phyloP scores from a whole-genome alignment of 2,888 invertebrate species.

The Junonia oenone region DNA sequence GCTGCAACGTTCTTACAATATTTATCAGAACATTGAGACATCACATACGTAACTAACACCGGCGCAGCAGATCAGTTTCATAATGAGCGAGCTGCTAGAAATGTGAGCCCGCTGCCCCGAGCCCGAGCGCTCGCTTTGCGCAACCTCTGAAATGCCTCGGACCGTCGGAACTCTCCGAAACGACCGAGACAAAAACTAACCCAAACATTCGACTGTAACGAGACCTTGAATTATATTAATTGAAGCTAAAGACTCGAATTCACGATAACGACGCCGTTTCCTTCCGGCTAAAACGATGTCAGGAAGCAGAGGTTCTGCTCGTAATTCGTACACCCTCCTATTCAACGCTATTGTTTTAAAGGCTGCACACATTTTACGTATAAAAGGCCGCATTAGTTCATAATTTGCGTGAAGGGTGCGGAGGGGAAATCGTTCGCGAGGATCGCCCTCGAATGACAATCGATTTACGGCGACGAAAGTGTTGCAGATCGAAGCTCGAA shows the following conservation, averaged over 20 bases:
- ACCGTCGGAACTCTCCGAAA: neutral
- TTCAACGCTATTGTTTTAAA: neutral
- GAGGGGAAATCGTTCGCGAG: constrained; percentile 34
- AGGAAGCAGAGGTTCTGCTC: constrained; percentile 28
- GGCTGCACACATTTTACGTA: neutral
- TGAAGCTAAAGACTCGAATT: constrained; percentile 20
- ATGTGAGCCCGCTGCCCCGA: constrained; percentile 19
- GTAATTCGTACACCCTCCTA: constrained; percentile 6
- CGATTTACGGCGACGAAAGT: constrained; percentile 62
- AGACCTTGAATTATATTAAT: constrained; percentile 24
- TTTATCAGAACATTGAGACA: constrained; percentile 22
- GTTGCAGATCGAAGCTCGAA: constrained; percentile 60
- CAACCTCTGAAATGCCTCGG: neutral
- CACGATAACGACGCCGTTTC: constrained; percentile 27
- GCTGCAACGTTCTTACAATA: neutral
- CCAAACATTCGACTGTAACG: constrained; percentile 3
- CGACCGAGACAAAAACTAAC: constrained; percentile 1
- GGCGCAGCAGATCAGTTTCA: constrained; percentile 27
- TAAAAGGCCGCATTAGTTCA: neutral
- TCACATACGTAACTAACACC: constrained; percentile 27
- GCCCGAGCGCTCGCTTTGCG: neutral
- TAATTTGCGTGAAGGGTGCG: neutral
- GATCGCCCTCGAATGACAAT: constrained; percentile 60
- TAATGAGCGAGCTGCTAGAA: constrained; percentile 22
- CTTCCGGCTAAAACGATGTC: constrained; percentile 28